Percentiles rank a stretch among this genome's conserved stretches.
phyloP scores from a whole-genome alignment of 2,797 vertebrate genomes.

The Syngnathus rostellatus region DNA sequence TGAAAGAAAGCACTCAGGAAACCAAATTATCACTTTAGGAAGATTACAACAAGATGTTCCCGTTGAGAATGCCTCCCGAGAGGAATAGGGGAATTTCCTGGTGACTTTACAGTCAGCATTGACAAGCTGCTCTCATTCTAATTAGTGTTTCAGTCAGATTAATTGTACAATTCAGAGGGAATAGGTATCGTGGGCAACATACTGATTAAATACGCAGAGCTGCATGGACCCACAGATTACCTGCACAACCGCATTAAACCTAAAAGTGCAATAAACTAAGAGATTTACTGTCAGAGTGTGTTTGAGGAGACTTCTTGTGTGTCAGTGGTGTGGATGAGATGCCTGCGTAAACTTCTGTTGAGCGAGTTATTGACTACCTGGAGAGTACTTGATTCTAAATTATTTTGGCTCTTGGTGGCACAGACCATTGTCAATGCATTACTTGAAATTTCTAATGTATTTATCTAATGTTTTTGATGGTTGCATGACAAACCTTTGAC shows the following conservation, averaged over 20 bases:
- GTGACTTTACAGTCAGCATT: constrained; percentile 19
- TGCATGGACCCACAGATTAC: constrained; percentile 31
- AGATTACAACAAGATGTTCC: constrained; percentile 24
- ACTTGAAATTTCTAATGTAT: neutral
- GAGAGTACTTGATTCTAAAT: no score
- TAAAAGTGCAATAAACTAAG: neutral
- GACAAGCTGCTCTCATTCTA: constrained; percentile 37
- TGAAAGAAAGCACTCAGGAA: constrained; percentile 9
- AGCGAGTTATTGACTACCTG: neutral
- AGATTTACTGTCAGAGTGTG: constrained; percentile 15
- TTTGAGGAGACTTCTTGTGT: neutral
- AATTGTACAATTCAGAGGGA: constrained; percentile 33
- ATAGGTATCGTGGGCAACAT: constrained; percentile 20
- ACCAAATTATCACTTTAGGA: constrained; percentile 33
- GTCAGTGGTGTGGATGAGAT: neutral
- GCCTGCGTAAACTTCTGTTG: neutral
- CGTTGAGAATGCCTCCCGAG: constrained; percentile 31
- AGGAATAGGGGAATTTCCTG: constrained; percentile 27
- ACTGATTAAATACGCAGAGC: constrained; percentile 20
- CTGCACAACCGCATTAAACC: constrained; percentile 35
- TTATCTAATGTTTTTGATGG: neutral
- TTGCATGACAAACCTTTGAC: constrained; percentile 1
- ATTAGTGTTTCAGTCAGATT: constrained; percentile 43
- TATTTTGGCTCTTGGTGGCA: no score
- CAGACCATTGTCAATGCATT: no score